A percentile compares a stretch with the other conserved stretches of the same genome.
phyloP scores from a whole-genome alignment of 2,797 vertebrate genomes.

The Fratercula arctica region DNA sequence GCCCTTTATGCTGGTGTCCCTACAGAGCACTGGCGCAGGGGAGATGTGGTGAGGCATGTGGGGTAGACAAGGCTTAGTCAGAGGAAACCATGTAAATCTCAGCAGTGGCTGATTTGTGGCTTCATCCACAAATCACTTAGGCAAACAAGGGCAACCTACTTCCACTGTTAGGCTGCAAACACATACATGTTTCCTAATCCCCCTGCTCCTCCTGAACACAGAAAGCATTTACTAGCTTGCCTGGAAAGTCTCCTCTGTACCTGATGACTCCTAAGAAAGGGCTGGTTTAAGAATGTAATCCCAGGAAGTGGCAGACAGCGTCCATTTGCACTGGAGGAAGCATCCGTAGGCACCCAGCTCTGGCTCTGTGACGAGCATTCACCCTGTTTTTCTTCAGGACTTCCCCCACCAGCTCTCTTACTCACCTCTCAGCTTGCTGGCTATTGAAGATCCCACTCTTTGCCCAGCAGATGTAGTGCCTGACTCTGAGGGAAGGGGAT shows the following conservation, averaged over 20 bases:
- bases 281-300: background rate
- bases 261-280: background rate
- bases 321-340: background rate
- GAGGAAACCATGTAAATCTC: background rate
- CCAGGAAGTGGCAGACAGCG: background rate
- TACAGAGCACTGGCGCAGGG: background rate
- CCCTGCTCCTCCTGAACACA: background rate
- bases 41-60: background rate
- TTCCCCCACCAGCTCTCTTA: rapidly evolving
- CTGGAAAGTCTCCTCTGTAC: background rate
- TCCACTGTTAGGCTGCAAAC: background rate
- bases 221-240: background rate
- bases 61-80: background rate
- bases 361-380: background rate
- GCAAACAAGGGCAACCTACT: background rate
- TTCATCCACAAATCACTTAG: background rate
- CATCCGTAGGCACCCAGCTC: background rate
- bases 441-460: background rate
- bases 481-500: background rate
- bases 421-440: rapidly evolving
- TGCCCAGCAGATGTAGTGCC: background rate
- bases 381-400: background rate
- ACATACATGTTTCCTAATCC: background rate
- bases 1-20: background rate
- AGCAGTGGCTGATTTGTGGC: background rate